These are phyloP conservation scores for Augochlora pura DNA, from an alignment of 1,140 invertebrate species.

Conservation along the genomic window DNA sequence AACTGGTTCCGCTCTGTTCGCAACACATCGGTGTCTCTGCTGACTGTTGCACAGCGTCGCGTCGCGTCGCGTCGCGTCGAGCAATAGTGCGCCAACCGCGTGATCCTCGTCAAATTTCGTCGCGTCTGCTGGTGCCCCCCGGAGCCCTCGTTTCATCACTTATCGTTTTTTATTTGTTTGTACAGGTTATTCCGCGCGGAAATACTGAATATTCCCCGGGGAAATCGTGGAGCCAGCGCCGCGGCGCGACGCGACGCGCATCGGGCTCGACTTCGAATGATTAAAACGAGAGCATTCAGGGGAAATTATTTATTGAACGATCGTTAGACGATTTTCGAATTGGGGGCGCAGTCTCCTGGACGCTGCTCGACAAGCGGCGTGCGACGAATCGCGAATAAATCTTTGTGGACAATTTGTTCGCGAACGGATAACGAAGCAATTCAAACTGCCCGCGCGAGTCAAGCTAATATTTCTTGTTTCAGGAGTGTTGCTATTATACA, in stretches of 20 bases:
- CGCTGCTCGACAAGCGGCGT: too few relatives aligned
- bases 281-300: background rate
- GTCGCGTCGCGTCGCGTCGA: background rate
- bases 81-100: slow-evolving; percentile 25
- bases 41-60: slow-evolving; percentile 58
- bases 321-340: too few relatives aligned
- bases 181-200: background rate
- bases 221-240: background rate
- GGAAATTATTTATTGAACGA: background rate
- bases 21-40: slow-evolving; percentile 23
- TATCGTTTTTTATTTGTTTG: background rate
- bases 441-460: too few relatives aligned
- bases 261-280: background rate
- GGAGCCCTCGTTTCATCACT: background rate
- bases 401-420: too few relatives aligned
- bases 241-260: background rate
- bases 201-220: background rate
- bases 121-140: slow-evolving; percentile 8
- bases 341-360: too few relatives aligned
- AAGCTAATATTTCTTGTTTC: too few relatives aligned
- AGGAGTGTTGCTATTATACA: too few relatives aligned
- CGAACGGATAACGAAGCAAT: too few relatives aligned
- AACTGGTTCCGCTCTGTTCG: slow-evolving; percentile 43
- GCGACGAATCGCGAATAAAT: too few relatives aligned
- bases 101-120: slow-evolving; percentile 40